These are phyloP conservation scores for Graphium colonna DNA, from an alignment of 2,888 invertebrate species.

Conservation along the genomic window DNA sequence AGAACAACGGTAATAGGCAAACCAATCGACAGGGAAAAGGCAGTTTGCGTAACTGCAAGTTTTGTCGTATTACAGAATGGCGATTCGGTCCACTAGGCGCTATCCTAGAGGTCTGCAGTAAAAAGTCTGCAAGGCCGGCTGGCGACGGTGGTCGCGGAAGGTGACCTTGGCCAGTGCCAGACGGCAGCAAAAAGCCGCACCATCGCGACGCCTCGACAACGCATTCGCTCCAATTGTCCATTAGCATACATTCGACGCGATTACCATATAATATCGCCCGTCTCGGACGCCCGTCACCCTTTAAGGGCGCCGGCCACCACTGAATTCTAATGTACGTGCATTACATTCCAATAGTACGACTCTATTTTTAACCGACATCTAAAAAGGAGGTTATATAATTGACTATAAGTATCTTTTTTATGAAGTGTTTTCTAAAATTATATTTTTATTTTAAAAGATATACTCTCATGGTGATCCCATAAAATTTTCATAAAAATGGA, in stretches of 20 bases:
- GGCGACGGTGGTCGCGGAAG: conserved; percentile 44
- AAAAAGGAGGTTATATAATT: too few species aligned
- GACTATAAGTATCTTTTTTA: too few species aligned
- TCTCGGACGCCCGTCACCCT: conserved; percentile 17
- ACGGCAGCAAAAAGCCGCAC: conserved; percentile 41
- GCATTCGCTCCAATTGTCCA: conserved; percentile 21
- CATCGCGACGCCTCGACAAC: conserved; percentile 27
- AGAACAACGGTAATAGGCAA: too few species aligned
- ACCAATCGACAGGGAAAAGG: too few species aligned
- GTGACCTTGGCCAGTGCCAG: conserved; percentile 61
- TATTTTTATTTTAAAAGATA: too few species aligned
- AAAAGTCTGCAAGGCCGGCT: conserved; percentile 56
- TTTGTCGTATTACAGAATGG: conserved; percentile 28
- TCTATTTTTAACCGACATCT: too few species aligned
- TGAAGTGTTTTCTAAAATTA: too few species aligned
- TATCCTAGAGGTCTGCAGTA: conserved; percentile 29
- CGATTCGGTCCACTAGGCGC: conserved; percentile 23
- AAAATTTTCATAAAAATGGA: too few species aligned
- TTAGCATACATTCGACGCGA: conserved; percentile 24
- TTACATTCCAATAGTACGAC: too few species aligned
- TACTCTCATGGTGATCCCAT: too few species aligned
- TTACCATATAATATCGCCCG: conserved; percentile 24
- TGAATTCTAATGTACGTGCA: conserved; percentile 20
- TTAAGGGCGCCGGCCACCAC: conserved; percentile 17
- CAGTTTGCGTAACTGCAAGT: conserved; percentile 25